Conservation (phyloP, 1,140 invertebrate species). For the Aethina tumida region DNA sequence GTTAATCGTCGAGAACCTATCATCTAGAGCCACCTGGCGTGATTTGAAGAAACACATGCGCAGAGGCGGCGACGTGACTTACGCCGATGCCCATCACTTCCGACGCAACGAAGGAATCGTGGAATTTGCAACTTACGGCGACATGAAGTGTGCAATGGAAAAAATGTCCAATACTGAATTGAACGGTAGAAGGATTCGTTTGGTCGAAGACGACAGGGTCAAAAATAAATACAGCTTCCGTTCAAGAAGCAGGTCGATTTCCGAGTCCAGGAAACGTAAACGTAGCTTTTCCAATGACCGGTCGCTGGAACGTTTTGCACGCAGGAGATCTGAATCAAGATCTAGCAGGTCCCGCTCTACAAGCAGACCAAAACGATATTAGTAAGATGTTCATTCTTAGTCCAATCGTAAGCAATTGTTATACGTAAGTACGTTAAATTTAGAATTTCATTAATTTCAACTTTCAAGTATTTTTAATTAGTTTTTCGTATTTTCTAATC, state of each 20-base stretch:
- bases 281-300: slow-evolving; percentile 53
- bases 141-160: slow-evolving; percentile 90
- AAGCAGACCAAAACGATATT: too few species aligned
- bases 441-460: too few species aligned
- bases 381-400: too few species aligned
- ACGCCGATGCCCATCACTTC: slow-evolving; percentile 81
- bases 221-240: slow-evolving; percentile 44
- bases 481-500: too few species aligned
- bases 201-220: slow-evolving; percentile 50
- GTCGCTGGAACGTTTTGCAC: slow-evolving; percentile 58
- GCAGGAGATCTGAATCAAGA: slow-evolving; percentile 31
- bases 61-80: slow-evolving; percentile 95
- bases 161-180: slow-evolving; percentile 66
- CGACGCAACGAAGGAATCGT: slow-evolving; percentile 82
- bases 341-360: too few species aligned
- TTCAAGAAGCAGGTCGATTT: slow-evolving; percentile 8
- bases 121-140: slow-evolving; percentile 79
- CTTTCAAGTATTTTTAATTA: too few species aligned
- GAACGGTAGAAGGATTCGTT: slow-evolving; percentile 18
- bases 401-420: too few species aligned
- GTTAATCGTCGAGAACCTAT: slow-evolving; percentile 94
- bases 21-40: slow-evolving; percentile 97
- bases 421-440: too few species aligned
- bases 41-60: slow-evolving; percentile 90
- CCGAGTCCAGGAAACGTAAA: too few species aligned